Evolutionary conservation across 1,140 invertebrate species (phyloP).

Genomic region (Parapsyche elsis): DNA sequence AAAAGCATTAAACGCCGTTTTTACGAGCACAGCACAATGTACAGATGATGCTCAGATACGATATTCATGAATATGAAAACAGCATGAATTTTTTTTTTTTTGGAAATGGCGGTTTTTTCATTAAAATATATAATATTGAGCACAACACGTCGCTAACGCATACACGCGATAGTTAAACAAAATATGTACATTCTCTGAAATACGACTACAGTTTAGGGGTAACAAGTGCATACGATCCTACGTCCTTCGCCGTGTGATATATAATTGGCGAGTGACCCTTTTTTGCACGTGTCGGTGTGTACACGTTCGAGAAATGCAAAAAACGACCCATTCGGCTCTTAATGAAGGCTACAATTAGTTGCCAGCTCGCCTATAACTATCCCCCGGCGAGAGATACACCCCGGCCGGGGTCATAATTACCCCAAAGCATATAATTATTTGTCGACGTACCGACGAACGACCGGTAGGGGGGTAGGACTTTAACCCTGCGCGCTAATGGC

Average conservation of each 20-base stretch:
- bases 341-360: slow-evolving; percentile 52
- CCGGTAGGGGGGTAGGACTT: background rate
- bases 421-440: slow-evolving; percentile 55
- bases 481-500: background rate
- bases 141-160: too few relatives aligned
- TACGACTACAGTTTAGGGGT: too few relatives aligned
- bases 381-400: slow-evolving; percentile 39
- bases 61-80: background rate
- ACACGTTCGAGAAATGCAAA: background rate
- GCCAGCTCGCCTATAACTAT: slow-evolving; percentile 37
- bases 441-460: slow-evolving; percentile 32
- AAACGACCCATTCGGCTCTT: slow-evolving; percentile 1
- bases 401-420: slow-evolving; percentile 49
- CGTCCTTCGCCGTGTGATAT: too few relatives aligned
- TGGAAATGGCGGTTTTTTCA: too few relatives aligned
- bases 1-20: background rate
- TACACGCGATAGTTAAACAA: too few relatives aligned
- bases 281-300: too few relatives aligned
- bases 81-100: too few relatives aligned
- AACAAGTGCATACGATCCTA: too few relatives aligned
- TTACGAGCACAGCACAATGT: background rate
- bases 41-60: slow-evolving; percentile 1
- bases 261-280: too few relatives aligned
- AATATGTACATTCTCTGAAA: too few relatives aligned
- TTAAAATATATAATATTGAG: too few relatives aligned